Conservation (phyloP, 2,113 vertebrate species). For the Nannobrachium achirus region DNA sequence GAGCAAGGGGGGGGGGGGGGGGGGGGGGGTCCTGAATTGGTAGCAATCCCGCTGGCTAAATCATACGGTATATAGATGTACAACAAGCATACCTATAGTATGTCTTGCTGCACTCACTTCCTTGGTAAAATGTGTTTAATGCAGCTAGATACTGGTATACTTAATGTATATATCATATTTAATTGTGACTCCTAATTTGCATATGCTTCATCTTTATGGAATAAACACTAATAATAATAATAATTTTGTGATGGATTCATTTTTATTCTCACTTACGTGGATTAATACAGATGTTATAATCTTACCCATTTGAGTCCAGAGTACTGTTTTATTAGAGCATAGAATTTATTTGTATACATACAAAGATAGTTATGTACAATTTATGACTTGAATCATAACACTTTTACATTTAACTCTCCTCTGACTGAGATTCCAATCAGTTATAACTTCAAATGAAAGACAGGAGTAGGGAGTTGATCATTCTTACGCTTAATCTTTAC, state of each 20-base stretch:
- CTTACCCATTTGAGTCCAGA: constrained; percentile 74
- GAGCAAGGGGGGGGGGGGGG: constrained; percentile 15
- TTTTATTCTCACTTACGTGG: constrained; percentile 66
- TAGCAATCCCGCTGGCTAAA: constrained; percentile 49
- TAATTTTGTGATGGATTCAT: constrained; percentile 62
- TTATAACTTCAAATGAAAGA: constrained; percentile 57
- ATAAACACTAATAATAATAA: constrained; percentile 63
- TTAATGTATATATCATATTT: constrained; percentile 64
- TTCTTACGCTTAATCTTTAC: constrained; percentile 21
- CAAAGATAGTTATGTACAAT: constrained; percentile 78
- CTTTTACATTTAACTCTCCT: constrained; percentile 66
- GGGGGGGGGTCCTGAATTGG: constrained; percentile 53
- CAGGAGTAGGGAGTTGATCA: constrained; percentile 42
- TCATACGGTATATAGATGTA: constrained; percentile 71
- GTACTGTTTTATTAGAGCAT: constrained; percentile 77
- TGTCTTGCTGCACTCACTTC: constrained; percentile 66
- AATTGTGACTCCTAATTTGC: constrained; percentile 73
- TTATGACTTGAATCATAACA: constrained; percentile 68
- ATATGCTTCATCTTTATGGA: constrained; percentile 71
- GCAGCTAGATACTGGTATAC: constrained; percentile 68
- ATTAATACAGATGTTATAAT: constrained; percentile 77
- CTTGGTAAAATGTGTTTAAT: constrained; percentile 66
- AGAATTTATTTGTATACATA: constrained; percentile 78
- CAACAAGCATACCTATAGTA: constrained; percentile 69
- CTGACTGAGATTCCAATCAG: constrained; percentile 55